phyloP scores from a whole-genome alignment of 2,888 invertebrate species.

The Cataglyphis altisquamis region DNA sequence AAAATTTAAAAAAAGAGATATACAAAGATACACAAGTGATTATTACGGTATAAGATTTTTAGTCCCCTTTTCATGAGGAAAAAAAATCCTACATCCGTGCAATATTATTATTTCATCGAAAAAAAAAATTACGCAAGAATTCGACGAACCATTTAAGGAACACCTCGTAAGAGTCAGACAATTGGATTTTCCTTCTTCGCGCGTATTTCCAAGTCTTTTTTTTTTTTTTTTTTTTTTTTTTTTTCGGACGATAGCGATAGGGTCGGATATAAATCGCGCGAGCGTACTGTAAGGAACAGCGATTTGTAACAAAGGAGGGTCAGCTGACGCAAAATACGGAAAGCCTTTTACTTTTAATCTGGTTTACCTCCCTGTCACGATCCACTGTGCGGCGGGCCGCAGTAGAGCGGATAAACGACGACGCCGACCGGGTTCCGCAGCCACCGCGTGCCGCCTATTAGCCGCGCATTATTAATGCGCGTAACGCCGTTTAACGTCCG shows the following conservation, averaged over 20 bases:
- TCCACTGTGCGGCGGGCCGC: conserved; percentile 58
- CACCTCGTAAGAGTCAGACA: not conserved
- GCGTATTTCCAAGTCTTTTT: conserved; percentile 19
- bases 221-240: not conserved
- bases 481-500: conserved; percentile 63
- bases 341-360: conserved; percentile 48
- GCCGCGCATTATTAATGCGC: conserved; percentile 76
- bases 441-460: conserved; percentile 67
- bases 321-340: conserved; percentile 51
- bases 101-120: not conserved
- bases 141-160: conserved; percentile 1
- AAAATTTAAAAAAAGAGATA: not conserved
- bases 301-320: conserved; percentile 50
- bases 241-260: not conserved
- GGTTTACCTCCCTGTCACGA: conserved; percentile 56
- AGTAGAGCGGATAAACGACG: conserved; percentile 68
- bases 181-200: not conserved
- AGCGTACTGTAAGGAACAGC: conserved; percentile 29
- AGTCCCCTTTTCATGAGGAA: not conserved
- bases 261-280: conserved; percentile 37
- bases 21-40: not conserved
- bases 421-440: conserved; percentile 56
- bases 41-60: not conserved
- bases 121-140: not conserved
- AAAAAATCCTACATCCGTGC: not conserved